These are phyloP conservation scores for Drosophila kurseongensis DNA, from an alignment of 1,140 invertebrate genomes.

Conservation along the genomic window DNA sequence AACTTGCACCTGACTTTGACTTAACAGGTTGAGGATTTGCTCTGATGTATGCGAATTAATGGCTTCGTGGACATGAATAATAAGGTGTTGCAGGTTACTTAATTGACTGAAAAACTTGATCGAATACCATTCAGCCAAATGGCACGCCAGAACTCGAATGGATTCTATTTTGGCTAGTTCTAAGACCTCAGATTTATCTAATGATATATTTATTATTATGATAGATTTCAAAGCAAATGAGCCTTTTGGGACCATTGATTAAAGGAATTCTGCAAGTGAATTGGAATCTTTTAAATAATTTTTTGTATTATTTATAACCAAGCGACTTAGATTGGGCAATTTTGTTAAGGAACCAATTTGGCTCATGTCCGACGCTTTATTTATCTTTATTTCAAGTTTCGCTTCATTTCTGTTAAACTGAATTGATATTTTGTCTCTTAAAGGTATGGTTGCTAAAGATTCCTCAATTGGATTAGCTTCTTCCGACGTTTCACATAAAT, in stretches of 20 bases:
- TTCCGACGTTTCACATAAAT: neutral
- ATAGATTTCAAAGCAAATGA: neutral
- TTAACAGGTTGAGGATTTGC: neutral
- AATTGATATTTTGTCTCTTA: neutral
- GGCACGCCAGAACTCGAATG: neutral
- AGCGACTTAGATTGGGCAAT: neutral
- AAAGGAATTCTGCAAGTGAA: neutral
- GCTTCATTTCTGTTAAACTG: neutral
- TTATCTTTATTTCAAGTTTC: neutral
- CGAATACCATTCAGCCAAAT: neutral
- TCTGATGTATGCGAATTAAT: neutral
- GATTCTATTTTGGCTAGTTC: slow-evolving; percentile 2
- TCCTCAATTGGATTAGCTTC: neutral
- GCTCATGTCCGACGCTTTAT: neutral
- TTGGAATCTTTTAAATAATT: neutral
- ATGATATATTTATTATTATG: neutral
- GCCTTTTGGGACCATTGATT: neutral
- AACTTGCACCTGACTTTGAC: neutral
- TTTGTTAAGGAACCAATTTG: neutral
- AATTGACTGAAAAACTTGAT: neutral
- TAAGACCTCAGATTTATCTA: neutral
- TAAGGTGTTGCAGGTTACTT: neutral
- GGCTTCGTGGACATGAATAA: neutral
- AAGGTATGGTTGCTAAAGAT: neutral
- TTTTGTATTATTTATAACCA: neutral